These are phyloP conservation scores for Sprattus sprattus DNA, from an alignment of 2,113 vertebrate genomes.

Conservation along the genomic window DNA sequence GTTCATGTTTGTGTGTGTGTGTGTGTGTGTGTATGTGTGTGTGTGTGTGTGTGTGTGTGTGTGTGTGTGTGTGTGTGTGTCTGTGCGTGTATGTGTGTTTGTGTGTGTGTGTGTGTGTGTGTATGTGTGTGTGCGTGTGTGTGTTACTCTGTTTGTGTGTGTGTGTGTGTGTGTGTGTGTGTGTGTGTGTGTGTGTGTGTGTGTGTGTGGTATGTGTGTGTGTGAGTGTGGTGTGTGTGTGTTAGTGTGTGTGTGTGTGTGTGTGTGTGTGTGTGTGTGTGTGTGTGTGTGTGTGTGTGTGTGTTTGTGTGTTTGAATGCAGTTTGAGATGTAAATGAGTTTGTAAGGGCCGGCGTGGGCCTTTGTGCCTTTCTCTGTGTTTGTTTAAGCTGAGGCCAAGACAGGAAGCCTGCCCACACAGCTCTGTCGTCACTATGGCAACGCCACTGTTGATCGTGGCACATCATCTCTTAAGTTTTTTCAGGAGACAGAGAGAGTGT, in stretches of 20 bases:
- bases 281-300: conserved; percentile 6
- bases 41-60: too few relatives aligned
- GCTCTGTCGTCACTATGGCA: conserved; percentile 74
- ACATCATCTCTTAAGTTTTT: conserved; percentile 61
- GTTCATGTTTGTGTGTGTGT: too few relatives aligned
- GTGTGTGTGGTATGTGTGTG: not conserved
- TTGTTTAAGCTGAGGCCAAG: conserved; percentile 79
- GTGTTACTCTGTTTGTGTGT: not conserved
- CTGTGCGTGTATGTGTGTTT: too few relatives aligned
- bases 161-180: not conserved
- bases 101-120: not conserved
- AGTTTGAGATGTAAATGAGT: conserved; percentile 79
- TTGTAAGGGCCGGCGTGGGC: conserved; percentile 65
- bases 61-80: too few relatives aligned
- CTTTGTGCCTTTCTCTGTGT: conserved; percentile 68
- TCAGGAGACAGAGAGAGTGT: conserved; percentile 54
- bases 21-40: too few relatives aligned
- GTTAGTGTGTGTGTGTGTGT: not conserved
- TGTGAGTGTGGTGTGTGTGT: not conserved
- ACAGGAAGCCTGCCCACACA: conserved; percentile 76
- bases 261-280: conserved; percentile 1
- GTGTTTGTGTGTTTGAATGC: conserved; percentile 36
- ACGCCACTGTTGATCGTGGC: conserved; percentile 68
- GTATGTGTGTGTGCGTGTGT: not conserved
- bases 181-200: not conserved